Conservation (phyloP, 2,113 vertebrate species). For the Glaucidium brasilianum region DNA sequence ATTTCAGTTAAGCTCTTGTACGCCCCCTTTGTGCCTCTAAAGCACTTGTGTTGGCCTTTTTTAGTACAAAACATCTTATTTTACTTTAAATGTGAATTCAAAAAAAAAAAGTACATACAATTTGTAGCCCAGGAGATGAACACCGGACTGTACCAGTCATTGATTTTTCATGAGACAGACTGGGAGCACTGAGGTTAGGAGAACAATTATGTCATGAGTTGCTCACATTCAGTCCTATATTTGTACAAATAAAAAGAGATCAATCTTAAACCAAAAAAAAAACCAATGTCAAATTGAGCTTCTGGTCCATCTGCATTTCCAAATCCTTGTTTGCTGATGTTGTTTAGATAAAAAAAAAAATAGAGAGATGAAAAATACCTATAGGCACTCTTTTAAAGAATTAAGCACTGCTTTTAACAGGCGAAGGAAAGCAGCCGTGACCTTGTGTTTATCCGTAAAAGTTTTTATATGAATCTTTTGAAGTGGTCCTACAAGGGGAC, state of each 20-base stretch:
- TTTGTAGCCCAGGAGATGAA: neutral
- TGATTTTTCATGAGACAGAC: neutral
- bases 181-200: neutral
- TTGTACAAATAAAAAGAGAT: neutral
- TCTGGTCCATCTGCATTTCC: neutral
- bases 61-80: neutral
- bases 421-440: neutral
- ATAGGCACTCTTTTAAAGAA: neutral
- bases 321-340: neutral
- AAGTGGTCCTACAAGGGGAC: neutral
- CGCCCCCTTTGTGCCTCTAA: neutral
- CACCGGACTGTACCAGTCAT: neutral
- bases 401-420: neutral
- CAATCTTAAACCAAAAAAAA: neutral
- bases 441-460: neutral
- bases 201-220: neutral
- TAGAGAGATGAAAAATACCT: neutral
- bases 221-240: neutral
- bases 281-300: neutral
- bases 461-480: neutral
- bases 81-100: neutral
- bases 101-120: neutral
- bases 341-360: neutral
- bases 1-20: neutral
- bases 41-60: neutral